Base-by-base conservation (phyloP, 2,113 vertebrate species). In the Mesocricetus auratus region DNA sequence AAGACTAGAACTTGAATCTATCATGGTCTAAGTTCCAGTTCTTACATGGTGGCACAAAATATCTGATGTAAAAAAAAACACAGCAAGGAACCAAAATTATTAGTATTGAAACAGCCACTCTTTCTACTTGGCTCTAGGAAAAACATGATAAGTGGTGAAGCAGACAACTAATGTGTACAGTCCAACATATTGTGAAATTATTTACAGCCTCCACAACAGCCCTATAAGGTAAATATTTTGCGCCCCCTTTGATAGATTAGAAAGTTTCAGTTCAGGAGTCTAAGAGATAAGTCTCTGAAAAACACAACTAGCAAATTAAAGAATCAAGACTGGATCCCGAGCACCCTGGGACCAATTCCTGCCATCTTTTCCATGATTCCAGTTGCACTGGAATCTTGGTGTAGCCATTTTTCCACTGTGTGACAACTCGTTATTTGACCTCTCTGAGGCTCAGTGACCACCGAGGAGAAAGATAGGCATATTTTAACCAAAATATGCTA, bases 201-300 rank as follows among this genome's bases (percentile, higher is more conserved):
- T 92, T 89, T 78, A 82, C 81, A 89, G 90, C 45, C 36, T 50
- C 94, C 68, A 79, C 50, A 66, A 64, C 71, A 90, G 19, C 10
- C 36, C 87, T 77, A 1, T 68, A 24, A 93, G 78, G 47, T 92
- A 94, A 95, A 95, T 64, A 86, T 89, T 85, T 93, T 68, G 85
- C 77, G 15, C 50, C 69, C 53, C 45, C 78, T 93, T 92, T 85
- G 92, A 89, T 64, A 90, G 74, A 66, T 64, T 82, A 64, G 56
- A 45, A 96, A 97, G 96, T 83, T 0, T 3, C 90, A 47, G 24
- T 53, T 79, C 36, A 22, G 19, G 10, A 12, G 24, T 69, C 56
- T 93, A 91, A 87, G 31, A 62, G 29, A 33, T 86, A 31, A 26
- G 33, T 47, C 36, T 91, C 31, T 50, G 42, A 62, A 92, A 60